Evolutionary conservation across 2,113 vertebrate genomes (phyloP).

Genomic region (Narcine bancroftii): DNA sequence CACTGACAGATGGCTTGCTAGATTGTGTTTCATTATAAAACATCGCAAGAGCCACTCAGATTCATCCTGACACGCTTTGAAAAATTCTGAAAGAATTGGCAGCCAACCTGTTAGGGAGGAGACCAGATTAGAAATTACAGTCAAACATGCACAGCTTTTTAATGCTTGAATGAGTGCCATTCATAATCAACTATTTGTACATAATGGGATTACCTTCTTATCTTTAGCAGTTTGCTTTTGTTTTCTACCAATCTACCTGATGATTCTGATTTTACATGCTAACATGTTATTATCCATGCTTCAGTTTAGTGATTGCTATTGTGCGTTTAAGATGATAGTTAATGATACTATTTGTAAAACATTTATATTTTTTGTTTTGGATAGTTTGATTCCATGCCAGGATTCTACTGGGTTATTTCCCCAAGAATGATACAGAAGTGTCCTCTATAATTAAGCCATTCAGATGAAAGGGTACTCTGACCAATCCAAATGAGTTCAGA

Average conservation of each 20-base stretch:
- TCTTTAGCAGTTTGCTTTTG: not conserved
- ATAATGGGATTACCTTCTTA: constrained; percentile 33
- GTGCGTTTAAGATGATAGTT: not conserved
- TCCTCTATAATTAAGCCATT: not conserved
- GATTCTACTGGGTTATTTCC: not conserved
- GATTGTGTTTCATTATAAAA: constrained; percentile 42
- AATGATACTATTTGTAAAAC: not conserved
- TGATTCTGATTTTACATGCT: constrained; percentile 14
- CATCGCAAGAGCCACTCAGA: constrained; percentile 35
- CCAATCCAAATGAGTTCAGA: not conserved
- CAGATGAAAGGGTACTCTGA: not conserved
- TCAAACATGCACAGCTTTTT: not conserved
- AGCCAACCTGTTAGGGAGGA: constrained; percentile 36
- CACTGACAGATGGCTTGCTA: constrained; percentile 42
- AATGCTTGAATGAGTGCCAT: constrained; percentile 24
- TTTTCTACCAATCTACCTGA: constrained; percentile 8
- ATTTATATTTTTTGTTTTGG: not conserved
- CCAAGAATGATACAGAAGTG: not conserved
- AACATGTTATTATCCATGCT: not conserved
- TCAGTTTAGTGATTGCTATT: not conserved
- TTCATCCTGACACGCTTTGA: constrained; percentile 27
- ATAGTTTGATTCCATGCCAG: not conserved
- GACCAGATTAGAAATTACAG: constrained; percentile 27
- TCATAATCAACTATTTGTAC: constrained; percentile 32
- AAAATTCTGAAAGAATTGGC: constrained; percentile 34